Conservation (phyloP, 2,888 invertebrate species). For the Leptinotarsa juncta region DNA sequence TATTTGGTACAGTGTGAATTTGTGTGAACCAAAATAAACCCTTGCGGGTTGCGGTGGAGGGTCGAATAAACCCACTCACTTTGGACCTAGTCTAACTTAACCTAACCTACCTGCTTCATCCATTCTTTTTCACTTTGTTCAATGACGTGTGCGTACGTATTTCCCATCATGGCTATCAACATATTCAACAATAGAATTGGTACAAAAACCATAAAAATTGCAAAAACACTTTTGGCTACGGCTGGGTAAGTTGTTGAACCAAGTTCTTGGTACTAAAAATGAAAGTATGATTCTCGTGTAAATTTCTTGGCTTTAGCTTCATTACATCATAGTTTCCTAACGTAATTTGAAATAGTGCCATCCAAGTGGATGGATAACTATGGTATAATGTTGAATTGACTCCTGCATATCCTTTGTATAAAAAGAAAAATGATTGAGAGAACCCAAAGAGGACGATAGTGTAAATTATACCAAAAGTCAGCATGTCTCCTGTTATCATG, state of each 20-base stretch:
- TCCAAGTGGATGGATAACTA: conserved; percentile 92
- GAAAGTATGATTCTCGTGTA: not conserved
- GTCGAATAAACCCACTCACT: not conserved
- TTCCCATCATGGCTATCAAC: conserved; percentile 99
- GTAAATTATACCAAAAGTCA: conserved; percentile 98
- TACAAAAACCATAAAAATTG: conserved; percentile 97
- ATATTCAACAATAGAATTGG: conserved; percentile 96
- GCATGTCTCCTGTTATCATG: conserved; percentile 99
- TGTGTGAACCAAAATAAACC: no score
- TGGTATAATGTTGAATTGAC: conserved; percentile 84
- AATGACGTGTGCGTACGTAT: conserved; percentile 97
- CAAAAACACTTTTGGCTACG: conserved; percentile 95
- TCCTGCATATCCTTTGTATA: conserved; percentile 91
- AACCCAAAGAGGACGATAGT: conserved; percentile 94
- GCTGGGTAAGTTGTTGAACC: conserved; percentile 91
- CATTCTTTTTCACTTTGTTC: conserved; percentile 99
- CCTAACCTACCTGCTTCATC: conserved; percentile 83
- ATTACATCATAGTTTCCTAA: conserved; percentile 96
- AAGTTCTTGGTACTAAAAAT: conserved; percentile 88
- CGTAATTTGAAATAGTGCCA: conserved; percentile 98
- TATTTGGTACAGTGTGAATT: no score
- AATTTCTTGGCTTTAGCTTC: no score
- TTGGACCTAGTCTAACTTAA: not conserved
- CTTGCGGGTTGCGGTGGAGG: no score
- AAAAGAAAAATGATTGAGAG: conserved; percentile 94